phyloP scores from a whole-genome alignment of 2,113 vertebrate species.

The Cardinalis cardinalis region DNA sequence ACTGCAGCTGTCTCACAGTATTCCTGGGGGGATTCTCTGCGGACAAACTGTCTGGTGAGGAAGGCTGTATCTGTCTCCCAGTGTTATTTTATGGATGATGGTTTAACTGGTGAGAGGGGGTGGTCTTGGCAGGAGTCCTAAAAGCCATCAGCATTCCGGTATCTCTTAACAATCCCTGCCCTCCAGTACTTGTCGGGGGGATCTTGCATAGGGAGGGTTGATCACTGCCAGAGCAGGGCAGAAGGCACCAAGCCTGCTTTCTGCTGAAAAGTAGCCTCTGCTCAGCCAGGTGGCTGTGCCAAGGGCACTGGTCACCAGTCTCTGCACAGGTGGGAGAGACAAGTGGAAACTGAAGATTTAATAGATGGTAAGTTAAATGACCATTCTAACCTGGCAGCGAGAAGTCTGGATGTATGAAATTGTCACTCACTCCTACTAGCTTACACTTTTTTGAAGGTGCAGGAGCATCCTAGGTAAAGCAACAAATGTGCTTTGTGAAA shows the following conservation, averaged over 20 bases:
- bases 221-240: neutral
- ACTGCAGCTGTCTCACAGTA: rapidly evolving
- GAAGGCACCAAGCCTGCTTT: neutral
- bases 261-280: neutral
- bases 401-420: neutral
- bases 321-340: neutral
- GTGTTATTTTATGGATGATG: neutral
- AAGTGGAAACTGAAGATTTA: neutral
- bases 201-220: rapidly evolving
- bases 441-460: neutral
- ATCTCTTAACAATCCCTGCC: neutral
- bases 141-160: neutral
- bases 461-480: neutral
- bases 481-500: neutral
- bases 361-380: neutral
- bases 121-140: neutral
- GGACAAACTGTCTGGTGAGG: neutral
- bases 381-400: neutral
- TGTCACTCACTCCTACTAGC: neutral
- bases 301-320: neutral
- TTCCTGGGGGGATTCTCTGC: rapidly evolving
- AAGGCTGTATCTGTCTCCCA: neutral
- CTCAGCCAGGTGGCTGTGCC: neutral
- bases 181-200: rapidly evolving
- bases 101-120: neutral